Evolutionary conservation across 2,888 invertebrate genomes (phyloP), one percentile per base, ranked within the genome.

Genomic region (Drosophila infuscata): DNA sequence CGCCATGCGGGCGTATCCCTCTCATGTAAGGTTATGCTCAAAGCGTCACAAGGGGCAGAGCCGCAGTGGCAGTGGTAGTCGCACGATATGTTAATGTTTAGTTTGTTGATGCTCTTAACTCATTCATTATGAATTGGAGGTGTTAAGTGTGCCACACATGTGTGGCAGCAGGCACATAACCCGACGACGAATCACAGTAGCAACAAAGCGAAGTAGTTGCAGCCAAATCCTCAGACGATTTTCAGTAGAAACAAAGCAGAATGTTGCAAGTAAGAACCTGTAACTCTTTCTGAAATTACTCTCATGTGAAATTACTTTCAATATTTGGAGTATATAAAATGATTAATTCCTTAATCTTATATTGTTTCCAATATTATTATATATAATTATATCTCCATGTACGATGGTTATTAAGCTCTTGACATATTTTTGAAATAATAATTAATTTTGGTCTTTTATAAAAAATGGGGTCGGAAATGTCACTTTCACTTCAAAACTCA

Each of bases 51-150:
- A 51, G 63, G 56, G 53, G 64, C 62, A 58, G 59, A 49, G 57
- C 17, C 17, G 29, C 6, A 36, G 54, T 58, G 49, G 48, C 71
- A 64, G 33, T 59, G 65, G 88, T 60, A 71, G 87, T 68, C 63
- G 67, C 33, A 8, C 71, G 48, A 89, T 82, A 82, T 89, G 85
- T 89, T 66, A 66, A 74, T 89, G 74, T 58, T 77, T 89, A 72
- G 88, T 89, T 86, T 86, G 87, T 88, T 88, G 83, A 82, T 86
- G 82, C 89, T 90, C 81, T 77, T 86, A 88, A 88, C 87, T 90
- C 89, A 88, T 82, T 88, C 87, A 86, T 87, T 90, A 88, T 89
- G 88, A 89, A 85, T 89, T 85, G 83, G 79, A 88, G 86, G 83
- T 88, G 90, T 56, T 83, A 88, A 90, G 74, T 83, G 75, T 66